These are phyloP conservation scores for Phylloscopus whistleri DNA, from an alignment of 2,113 vertebrate species.

Conservation along the genomic window DNA sequence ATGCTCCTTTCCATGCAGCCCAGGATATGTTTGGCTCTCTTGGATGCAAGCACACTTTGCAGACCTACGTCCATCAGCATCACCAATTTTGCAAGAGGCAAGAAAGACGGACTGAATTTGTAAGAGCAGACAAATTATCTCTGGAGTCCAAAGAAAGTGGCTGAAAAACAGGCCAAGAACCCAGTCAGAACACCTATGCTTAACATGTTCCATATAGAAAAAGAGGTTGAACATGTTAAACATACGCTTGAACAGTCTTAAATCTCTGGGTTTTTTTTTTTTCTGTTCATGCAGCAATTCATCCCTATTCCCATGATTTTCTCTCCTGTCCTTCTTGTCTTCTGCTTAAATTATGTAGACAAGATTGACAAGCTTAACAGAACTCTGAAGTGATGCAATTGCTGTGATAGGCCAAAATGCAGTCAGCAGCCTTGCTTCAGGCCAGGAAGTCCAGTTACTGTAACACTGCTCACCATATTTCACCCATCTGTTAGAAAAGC, in stretches of 20 bases:
- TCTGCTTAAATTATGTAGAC: neutral
- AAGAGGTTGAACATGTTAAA: neutral
- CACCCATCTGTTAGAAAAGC: neutral
- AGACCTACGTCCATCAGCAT: neutral
- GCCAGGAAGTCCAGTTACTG: neutral
- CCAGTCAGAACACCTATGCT: neutral
- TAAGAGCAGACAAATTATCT: neutral
- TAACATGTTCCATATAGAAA: neutral
- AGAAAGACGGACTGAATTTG: neutral
- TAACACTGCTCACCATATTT: neutral
- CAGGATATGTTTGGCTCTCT: neutral
- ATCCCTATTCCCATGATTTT: neutral
- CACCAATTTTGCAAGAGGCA: neutral
- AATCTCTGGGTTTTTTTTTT: neutral
- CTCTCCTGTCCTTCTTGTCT: neutral
- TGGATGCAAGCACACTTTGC: neutral
- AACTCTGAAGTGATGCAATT: neutral
- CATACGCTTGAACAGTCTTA: neutral
- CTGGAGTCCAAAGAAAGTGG: neutral
- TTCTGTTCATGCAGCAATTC: neutral
- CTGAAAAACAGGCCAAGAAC: neutral
- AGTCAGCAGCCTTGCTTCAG: neutral
- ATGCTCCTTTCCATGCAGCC: neutral
- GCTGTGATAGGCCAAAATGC: neutral
- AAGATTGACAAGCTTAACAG: neutral